phyloP scores from a whole-genome alignment of 2,113 vertebrate species.

The Aldabrachelys gigantea region DNA sequence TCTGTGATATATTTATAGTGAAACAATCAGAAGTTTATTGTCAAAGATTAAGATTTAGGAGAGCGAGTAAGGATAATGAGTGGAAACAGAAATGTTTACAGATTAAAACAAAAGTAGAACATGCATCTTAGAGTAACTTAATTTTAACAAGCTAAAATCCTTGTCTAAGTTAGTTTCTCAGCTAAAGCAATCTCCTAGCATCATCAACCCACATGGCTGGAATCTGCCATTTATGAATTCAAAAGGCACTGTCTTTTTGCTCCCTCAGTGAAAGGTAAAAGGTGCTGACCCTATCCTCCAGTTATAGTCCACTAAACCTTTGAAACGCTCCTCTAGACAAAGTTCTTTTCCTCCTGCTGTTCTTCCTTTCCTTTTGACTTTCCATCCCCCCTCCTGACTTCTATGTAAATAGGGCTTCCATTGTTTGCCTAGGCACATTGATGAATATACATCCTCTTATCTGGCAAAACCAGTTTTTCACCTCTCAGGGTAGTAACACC shows the following conservation, averaged over 20 bases:
- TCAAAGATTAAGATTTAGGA: not conserved
- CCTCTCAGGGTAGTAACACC: not conserved
- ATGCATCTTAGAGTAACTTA: not conserved
- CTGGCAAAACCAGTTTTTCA: not conserved
- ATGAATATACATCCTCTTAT: not conserved
- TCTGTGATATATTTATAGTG: not conserved
- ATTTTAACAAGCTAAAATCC: not conserved
- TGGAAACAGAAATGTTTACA: not conserved
- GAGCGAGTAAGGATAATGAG: not conserved
- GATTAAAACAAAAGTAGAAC: not conserved
- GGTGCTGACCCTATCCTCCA: too few species aligned
- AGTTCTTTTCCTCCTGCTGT: not conserved
- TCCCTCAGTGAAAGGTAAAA: too few species aligned
- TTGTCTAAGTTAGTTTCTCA: not conserved
- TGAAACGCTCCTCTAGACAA: too few species aligned
- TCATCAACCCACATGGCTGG: too few species aligned
- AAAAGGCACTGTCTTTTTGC: too few species aligned
- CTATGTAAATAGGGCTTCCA: not conserved
- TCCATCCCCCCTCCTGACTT: not conserved
- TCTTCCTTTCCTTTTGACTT: not conserved
- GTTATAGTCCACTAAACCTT: too few species aligned
- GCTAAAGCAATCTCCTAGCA: too few species aligned
- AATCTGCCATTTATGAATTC: too few species aligned
- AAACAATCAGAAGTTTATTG: not conserved
- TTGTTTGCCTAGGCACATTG: not conserved